These are phyloP conservation scores for Orchestes rusci DNA, from an alignment of 2,888 invertebrate species.

Conservation along the genomic window DNA sequence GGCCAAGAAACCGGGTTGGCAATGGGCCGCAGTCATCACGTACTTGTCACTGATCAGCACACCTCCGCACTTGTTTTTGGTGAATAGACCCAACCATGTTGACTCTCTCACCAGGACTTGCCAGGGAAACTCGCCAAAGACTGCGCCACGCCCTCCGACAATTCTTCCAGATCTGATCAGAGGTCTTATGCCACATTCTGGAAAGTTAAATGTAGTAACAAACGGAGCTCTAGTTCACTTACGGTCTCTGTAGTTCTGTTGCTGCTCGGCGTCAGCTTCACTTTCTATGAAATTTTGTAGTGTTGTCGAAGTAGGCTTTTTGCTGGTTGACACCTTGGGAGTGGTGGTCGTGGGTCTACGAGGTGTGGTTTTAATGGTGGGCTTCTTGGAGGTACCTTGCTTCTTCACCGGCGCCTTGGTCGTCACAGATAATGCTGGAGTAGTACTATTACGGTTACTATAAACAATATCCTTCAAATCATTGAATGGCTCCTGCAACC, in stretches of 20 bases:
- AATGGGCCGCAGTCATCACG: slow-evolving; percentile 90
- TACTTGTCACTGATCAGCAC: slow-evolving; percentile 83
- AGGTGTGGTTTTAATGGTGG: slow-evolving; percentile 33
- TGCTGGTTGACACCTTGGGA: slow-evolving; percentile 42
- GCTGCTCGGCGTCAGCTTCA: slow-evolving; percentile 23
- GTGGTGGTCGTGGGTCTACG: slow-evolving; percentile 39
- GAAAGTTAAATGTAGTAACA: slow-evolving; percentile 36
- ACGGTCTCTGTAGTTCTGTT: slow-evolving; percentile 41
- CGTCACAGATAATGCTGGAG: slow-evolving; percentile 32
- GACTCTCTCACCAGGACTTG: slow-evolving; percentile 87
- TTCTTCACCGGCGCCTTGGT: slow-evolving; percentile 39
- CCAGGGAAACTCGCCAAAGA: slow-evolving; percentile 89
- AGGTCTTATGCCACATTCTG: slow-evolving; percentile 85
- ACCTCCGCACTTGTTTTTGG: slow-evolving; percentile 89
- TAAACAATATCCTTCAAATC: slow-evolving; percentile 72
- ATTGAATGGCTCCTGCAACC: slow-evolving; percentile 75
- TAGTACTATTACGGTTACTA: slow-evolving; percentile 31
- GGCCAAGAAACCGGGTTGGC: slow-evolving; percentile 88
- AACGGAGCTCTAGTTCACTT: too few species aligned
- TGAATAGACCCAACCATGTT: slow-evolving; percentile 88
- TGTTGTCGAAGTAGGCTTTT: slow-evolving; percentile 42
- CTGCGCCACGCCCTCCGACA: slow-evolving; percentile 81
- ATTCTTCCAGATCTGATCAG: slow-evolving; percentile 72
- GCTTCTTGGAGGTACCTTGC: slow-evolving; percentile 34
- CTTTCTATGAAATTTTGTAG: slow-evolving; percentile 44